Evolutionary conservation across 1,140 invertebrate genomes (phyloP), one percentile per base, ranked within the genome.

Genomic region (Mizuhopecten yessoensis): DNA sequence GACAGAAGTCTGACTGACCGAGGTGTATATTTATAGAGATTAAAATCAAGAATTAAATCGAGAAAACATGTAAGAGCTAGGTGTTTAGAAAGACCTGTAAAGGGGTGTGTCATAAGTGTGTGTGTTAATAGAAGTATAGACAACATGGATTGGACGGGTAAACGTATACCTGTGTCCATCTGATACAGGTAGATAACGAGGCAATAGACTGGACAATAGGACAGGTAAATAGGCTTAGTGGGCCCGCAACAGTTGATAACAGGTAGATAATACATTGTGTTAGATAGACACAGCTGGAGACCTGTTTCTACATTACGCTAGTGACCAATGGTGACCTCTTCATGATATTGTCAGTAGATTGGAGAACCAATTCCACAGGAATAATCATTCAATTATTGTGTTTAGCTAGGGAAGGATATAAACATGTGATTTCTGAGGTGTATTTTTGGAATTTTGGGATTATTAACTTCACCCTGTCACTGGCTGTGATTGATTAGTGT

Each of bases 111-210:
- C 23, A 23, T 57, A 57, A 57, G 45, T 57, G 17, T 57, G 17
- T 57, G 45, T 57, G 45, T 57, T 57, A 29, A 75, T 75, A 17
- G 1, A 75, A 9, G 5, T 75, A 29, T 29, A 75, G 57, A 75
- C 57, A 75, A 75, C 9, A 75, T n/a, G 29, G 57, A 75, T 75
- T 75, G 57, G 23, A 29, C n/a, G 23, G 11, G 57, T 75, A 75
- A 75, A 75, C 57, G 29, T 3, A 75, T 75, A 75, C 57, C n/a
- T 75, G 57, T 75, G 57, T 29, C 57, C 57, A 5, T n/a, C 23
- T 75, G 57, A 75, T 75, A 75, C 57, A 75, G 57, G 57, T 75
- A 75, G 57, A 75, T 75, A 75, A 75, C n/a, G 1, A 75, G 57
- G 23, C n/a, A 75, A 75, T 75, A n/a, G n/a, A n/a, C 57, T 75